Evolutionary conservation across 2,113 vertebrate genomes (phyloP).

Genomic region (Heterotis niloticus): DNA sequence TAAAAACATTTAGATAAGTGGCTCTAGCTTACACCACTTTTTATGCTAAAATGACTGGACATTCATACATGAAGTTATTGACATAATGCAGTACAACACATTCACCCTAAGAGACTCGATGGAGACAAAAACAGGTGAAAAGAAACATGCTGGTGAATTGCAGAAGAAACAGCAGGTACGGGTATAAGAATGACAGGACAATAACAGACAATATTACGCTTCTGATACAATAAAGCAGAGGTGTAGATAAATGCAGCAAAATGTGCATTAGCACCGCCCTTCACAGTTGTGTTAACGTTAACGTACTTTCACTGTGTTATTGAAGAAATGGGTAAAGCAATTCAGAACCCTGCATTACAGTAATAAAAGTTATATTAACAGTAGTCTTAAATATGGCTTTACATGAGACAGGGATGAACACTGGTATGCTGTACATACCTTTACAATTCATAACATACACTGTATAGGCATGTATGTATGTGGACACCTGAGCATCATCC

Average conservation of each 20-base stretch:
- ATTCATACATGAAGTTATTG: too few species aligned
- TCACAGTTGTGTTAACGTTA: too few species aligned
- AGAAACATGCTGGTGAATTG: not conserved
- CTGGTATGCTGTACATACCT: not conserved
- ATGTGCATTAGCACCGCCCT: too few species aligned
- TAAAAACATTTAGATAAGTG: not conserved
- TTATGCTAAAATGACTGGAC: not conserved
- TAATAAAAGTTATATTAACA: not conserved
- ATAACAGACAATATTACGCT: not conserved
- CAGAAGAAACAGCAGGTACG: not conserved
- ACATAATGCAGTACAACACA: not conserved
- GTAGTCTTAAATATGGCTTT: not conserved
- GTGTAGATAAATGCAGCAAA: not conserved
- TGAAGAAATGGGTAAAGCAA: not conserved
- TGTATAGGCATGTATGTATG: too few species aligned
- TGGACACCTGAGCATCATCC: too few species aligned
- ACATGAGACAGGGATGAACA: not conserved
- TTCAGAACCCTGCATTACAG: not conserved
- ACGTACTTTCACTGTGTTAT: too few species aligned
- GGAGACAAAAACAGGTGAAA: not conserved
- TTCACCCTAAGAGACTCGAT: not conserved
- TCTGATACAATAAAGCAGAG: conserved; percentile 2
- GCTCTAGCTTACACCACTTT: not conserved
- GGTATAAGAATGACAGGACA: not conserved
- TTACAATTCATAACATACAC: not conserved